Percentiles rank a stretch among this genome's conserved stretches.
phyloP scores from a whole-genome alignment of 1,140 invertebrate species.

The Sesamia nonagrioides region DNA sequence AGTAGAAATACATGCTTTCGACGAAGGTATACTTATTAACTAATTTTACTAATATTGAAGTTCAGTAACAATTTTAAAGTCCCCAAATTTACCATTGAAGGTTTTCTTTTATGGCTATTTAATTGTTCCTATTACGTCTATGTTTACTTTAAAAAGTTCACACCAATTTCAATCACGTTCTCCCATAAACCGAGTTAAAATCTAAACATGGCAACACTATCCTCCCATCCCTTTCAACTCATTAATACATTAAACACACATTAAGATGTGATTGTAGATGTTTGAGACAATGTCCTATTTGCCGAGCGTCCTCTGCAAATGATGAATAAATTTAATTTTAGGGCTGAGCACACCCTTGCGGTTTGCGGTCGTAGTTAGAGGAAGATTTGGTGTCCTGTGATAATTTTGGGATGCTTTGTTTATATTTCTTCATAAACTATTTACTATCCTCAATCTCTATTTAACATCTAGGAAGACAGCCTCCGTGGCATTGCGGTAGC shows the following conservation, averaged over 20 bases:
- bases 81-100: no score
- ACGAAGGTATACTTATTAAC: no score
- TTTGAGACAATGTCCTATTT: slow-evolving; percentile 61
- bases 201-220: slow-evolving; percentile 15
- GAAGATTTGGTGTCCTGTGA: slow-evolving; percentile 2
- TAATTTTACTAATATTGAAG: no score
- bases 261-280: slow-evolving; percentile 68
- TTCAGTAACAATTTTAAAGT: no score
- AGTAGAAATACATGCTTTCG: no score
- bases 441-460: no score
- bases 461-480: no score
- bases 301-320: slow-evolving; percentile 68
- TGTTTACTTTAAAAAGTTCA: no score
- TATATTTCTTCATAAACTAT: not conserved
- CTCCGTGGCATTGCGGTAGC: no score
- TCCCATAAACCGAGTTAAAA: not conserved
- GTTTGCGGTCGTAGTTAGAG: slow-evolving; percentile 15
- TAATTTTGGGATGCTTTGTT: slow-evolving; percentile 9
- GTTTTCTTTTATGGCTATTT: no score
- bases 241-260: slow-evolving; percentile 78
- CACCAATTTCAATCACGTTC: not conserved
- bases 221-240: slow-evolving; percentile 58
- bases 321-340: slow-evolving; percentile 66
- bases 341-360: slow-evolving; percentile 18
- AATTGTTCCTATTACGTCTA: no score